These are phyloP conservation scores for Lates calcarifer DNA, from an alignment of 2,113 vertebrate genomes.

Conservation along the genomic window DNA sequence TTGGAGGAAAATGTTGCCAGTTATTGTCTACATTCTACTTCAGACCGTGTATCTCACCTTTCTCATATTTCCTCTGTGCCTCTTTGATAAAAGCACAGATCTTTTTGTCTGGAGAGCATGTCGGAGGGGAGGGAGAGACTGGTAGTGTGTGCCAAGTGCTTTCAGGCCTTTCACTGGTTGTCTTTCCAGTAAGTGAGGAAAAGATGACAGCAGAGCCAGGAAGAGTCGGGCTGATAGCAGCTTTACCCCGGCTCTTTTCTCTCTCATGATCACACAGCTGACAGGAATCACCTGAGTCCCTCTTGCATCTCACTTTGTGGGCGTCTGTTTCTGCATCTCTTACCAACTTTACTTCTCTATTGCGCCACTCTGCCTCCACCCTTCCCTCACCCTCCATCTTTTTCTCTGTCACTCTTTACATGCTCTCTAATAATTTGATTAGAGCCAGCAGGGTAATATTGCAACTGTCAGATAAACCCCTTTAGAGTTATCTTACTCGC, in stretches of 20 bases:
- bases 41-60: too few relatives aligned
- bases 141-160: conserved; percentile 1
- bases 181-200: neutral
- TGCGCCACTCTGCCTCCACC: neutral
- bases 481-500: conserved; percentile 31
- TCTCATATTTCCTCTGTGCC: neutral
- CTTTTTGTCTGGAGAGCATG: neutral
- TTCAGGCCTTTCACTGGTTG: neutral
- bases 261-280: neutral
- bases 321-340: neutral
- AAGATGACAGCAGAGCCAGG: conserved; percentile 11
- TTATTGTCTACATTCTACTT: neutral
- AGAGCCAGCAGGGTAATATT: conserved; percentile 27
- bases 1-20: neutral
- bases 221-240: neutral
- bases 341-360: neutral
- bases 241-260: neutral
- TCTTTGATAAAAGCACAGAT: neutral
- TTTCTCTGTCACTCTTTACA: conserved; percentile 16
- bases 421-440: conserved; percentile 36
- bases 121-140: neutral
- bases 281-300: conserved; percentile 7
- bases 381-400: neutral
- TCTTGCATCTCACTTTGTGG: neutral
- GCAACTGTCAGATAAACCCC: conserved; percentile 43